Evolutionary conservation across 2,888 invertebrate species (phyloP), one percentile per base, ranked within the genome.

Genomic region (Phaonia tiefii): DNA sequence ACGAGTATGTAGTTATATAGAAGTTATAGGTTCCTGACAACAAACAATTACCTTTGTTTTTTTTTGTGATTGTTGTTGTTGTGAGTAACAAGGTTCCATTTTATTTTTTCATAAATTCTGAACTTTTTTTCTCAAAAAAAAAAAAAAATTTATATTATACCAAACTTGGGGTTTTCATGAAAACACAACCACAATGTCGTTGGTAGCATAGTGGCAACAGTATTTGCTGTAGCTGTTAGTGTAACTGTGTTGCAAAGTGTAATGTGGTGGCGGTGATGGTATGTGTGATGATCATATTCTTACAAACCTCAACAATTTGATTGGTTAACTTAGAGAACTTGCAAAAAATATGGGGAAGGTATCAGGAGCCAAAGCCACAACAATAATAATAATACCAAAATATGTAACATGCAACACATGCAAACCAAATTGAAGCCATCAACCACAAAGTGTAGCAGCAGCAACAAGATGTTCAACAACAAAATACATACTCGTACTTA

Each of bases 21-120:
- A 44, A 66, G 51, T 15, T 67, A 69, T 69, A 10, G 37, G 20
- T 77, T 63, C 17, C 63, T 69, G 60, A 39, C 72, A 67, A 63
- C 65, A 74, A 69, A 73, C 77, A 78, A 73, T 79, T 79, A 65
- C 26, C 56, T 65, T 65, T 31, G 3, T 63, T 42, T 10, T 63
- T n/a, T n/a, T n/a, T n/a, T n/a, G n/a, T n/a, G n/a, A n/a, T n/a
- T n/a, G n/a, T n/a, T n/a, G n/a, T n/a, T n/a, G n/a, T n/a, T n/a
- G n/a, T n/a, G n/a, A n/a, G 63, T 66, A 78, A 73, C 72, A 63
- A 73, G 54, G 42, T 56, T 56, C 17, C 54, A 66, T 44, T 26
- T 65, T 60, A 13, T 63, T 60, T 65, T 26, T 63, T 20, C 69
- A 1, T 15, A 31, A 49, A 7, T 49, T 22, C 51, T 51, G 2